Percentiles rank a stretch among this genome's conserved stretches.
Conservation (phyloP, 2,888 invertebrate species). For the Agrotis exclamationis region DNA sequence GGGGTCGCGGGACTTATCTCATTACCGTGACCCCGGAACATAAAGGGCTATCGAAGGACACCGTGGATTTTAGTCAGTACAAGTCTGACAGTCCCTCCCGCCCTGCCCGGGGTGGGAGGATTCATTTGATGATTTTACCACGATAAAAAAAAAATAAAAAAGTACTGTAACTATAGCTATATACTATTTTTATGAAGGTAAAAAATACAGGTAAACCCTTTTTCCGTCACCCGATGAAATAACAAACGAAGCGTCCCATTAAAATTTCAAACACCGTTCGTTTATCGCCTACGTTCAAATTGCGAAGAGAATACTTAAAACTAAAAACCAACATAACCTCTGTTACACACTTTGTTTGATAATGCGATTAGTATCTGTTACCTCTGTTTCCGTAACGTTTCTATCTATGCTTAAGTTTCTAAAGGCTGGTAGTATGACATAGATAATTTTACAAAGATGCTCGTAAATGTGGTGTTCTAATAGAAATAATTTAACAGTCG, state of each 20-base stretch:
- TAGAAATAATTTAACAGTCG: slow-evolving; percentile 11
- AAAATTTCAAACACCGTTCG: slow-evolving; percentile 41
- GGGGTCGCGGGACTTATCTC: no score
- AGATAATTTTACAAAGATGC: slow-evolving; percentile 33
- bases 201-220: no score
- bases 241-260: slow-evolving; percentile 11
- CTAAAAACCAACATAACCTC: slow-evolving; percentile 44
- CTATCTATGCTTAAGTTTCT: slow-evolving; percentile 40
- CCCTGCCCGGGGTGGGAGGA: no score
- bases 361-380: slow-evolving; percentile 56
- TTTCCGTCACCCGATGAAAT: slow-evolving; percentile 20
- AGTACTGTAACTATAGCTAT: no score
- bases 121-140: no score
- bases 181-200: no score
- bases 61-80: no score
- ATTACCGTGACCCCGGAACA: no score
- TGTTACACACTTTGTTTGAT: slow-evolving; percentile 53
- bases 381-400: slow-evolving; percentile 55
- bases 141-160: not conserved
- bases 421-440: slow-evolving; percentile 44
- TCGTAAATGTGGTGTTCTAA: slow-evolving; percentile 11
- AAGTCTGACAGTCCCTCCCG: no score
- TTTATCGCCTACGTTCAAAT: slow-evolving; percentile 34
- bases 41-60: no score
- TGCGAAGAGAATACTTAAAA: slow-evolving; percentile 57